Evolutionary conservation across 35 echinoderm and acorn worm genomes (phyloP), one percentile per base, ranked within the genome.

Genomic region (Heliocidaris erythrogramma): DNA sequence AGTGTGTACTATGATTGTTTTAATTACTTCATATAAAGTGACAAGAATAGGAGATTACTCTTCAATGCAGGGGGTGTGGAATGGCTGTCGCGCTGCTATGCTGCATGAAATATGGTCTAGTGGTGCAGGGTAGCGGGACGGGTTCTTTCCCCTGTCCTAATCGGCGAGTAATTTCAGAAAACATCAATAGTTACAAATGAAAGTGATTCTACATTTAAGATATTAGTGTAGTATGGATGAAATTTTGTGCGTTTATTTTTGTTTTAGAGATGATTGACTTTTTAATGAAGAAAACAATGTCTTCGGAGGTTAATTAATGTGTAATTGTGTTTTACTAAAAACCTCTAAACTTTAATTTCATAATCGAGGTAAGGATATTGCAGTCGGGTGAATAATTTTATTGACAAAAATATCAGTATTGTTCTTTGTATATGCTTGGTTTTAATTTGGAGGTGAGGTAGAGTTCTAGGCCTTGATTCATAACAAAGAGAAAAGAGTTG

Each of bases 101-200:
- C 65, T 78, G 65, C 65, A 78, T 78, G 65, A 78, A 78, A 78
- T 78, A 78, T 78, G 65, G 65, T 78, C 65, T 78, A 78, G 65
- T 78, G 65, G 65, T 78, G 65, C 65, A 27, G 65, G 65, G 65
- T 78, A 78, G 65, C 27, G 3, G 8, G 7, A 78, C 7, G 21
- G 17, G 24, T 78, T 27, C 18, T 18, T 78, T 27, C 65, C n/a
- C 65, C 52, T 56, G 11, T 56, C 52, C 52, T 78, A 21, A 21
- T 78, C n/a, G 65, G 65, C 18, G 65, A 27, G 27, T 27, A 5
- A 78, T 56, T 56, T 56, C 35, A 1, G 35, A 42, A 42, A 42
- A 42, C 35, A 42, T 42, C 3, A 42, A 42, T 42, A 2, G 52
- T 56, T 56, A 2, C 14, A 56, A 14, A 7, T 18, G 59, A 60